Evolutionary conservation across 2,113 vertebrate genomes (phyloP).

Genomic region (Semicossyphus pulcher): DNA sequence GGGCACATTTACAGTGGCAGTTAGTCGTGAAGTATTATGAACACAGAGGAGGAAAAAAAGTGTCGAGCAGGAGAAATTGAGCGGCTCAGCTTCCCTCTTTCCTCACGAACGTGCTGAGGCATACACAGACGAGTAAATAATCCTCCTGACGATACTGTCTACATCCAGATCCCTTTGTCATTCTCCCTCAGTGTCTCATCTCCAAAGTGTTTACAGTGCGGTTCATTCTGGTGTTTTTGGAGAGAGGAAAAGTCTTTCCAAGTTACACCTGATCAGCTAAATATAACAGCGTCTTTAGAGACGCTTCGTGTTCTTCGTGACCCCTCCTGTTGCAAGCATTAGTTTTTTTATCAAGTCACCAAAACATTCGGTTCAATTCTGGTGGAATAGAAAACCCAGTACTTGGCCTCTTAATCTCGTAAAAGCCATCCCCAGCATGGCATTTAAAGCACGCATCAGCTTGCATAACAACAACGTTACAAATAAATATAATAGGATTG

Average conservation of each 20-base stretch:
- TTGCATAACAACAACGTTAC: conserved; percentile 32
- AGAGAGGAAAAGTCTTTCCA: neutral
- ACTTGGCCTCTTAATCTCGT: conserved; percentile 34
- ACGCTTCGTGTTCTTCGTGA: conserved; percentile 2
- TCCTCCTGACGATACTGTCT: conserved; percentile 3
- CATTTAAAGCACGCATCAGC: conserved; percentile 11
- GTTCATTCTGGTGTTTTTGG: neutral
- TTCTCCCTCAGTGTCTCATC: neutral
- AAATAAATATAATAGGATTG: neutral
- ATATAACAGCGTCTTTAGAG: conserved; percentile 9
- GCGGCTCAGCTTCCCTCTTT: neutral
- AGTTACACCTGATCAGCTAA: conserved; percentile 11
- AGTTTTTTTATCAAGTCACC: neutral
- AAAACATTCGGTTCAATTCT: conserved; percentile 11
- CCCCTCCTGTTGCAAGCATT: neutral
- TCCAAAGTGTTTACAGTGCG: neutral
- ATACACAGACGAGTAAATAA: conserved; percentile 25
- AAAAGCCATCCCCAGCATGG: conserved; percentile 29
- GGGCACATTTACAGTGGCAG: neutral
- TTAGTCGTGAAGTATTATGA: neutral
- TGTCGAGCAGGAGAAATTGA: neutral
- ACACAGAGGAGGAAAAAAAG: neutral
- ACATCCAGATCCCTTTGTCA: conserved; percentile 6
- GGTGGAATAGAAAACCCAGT: conserved; percentile 2
- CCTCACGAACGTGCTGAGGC: conserved; percentile 27